These are phyloP conservation scores for Riptortus pedestris DNA, from an alignment of 1,140 invertebrate genomes.

Conservation along the genomic window DNA sequence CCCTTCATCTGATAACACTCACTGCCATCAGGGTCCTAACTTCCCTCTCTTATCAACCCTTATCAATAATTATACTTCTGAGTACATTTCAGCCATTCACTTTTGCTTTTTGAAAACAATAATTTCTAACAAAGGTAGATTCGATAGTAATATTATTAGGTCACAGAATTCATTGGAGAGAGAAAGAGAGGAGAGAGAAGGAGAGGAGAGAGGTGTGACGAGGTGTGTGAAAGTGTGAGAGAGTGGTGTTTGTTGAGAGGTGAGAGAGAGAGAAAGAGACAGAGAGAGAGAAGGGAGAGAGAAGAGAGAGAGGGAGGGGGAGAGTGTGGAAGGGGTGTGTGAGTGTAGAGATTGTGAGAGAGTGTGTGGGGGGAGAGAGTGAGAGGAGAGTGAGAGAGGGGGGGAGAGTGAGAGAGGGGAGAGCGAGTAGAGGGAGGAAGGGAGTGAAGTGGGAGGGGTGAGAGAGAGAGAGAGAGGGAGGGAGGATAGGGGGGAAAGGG, in stretches of 20 bases:
- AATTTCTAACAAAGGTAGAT: too few species aligned
- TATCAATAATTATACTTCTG: too few species aligned
- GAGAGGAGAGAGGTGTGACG: background rate
- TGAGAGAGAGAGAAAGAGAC: background rate
- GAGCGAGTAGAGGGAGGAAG: background rate
- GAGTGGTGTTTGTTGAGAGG: background rate
- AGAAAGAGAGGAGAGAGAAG: background rate
- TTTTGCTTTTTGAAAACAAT: too few species aligned
- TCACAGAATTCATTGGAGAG: too few species aligned
- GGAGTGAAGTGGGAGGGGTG: background rate
- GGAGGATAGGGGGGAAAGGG: background rate
- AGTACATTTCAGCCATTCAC: too few species aligned
- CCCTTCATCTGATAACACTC: too few species aligned
- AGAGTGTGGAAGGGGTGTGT: background rate
- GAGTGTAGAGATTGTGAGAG: background rate
- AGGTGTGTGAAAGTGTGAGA: background rate
- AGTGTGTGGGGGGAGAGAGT: background rate
- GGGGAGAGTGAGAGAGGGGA: background rate
- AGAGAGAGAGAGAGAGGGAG: too few species aligned
- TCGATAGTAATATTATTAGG: too few species aligned
- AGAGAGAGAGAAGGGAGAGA: background rate
- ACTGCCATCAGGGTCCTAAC: too few species aligned
- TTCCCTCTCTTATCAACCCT: too few species aligned
- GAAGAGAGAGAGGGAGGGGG: background rate
- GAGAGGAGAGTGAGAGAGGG: background rate